phyloP scores from a whole-genome alignment of 2,888 invertebrate genomes.

The Sinohyriopsis cumingii region DNA sequence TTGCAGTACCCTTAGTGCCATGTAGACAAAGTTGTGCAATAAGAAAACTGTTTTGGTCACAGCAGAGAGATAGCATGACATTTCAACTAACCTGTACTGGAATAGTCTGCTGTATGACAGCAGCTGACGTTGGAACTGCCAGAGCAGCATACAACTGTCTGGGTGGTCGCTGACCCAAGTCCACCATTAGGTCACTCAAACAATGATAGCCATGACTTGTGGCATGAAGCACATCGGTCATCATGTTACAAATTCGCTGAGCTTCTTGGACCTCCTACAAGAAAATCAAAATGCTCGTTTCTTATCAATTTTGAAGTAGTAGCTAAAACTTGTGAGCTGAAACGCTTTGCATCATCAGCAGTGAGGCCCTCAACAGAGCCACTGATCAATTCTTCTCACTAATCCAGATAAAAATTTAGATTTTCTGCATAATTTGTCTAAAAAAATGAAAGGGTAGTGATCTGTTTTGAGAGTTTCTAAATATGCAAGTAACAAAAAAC shows the following conservation, averaged over 20 bases:
- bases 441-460: too few relatives aligned
- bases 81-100: constrained; percentile 76
- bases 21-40: background rate
- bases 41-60: background rate
- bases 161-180: constrained; percentile 80
- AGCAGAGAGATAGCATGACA: background rate
- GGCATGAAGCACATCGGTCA: constrained; percentile 87
- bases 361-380: too few relatives aligned
- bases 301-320: too few relatives aligned
- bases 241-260: constrained; percentile 82
- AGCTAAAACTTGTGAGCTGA: too few relatives aligned
- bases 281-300: background rate
- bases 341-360: too few relatives aligned
- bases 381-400: too few relatives aligned
- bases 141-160: constrained; percentile 75
- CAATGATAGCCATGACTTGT: constrained; percentile 92
- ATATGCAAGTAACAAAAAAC: too few relatives aligned
- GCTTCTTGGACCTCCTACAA: constrained; percentile 47
- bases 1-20: too few relatives aligned
- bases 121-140: constrained; percentile 62
- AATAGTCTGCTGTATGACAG: constrained; percentile 79
- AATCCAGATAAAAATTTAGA: too few relatives aligned
- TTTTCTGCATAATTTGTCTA: too few relatives aligned
- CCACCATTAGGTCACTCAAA: constrained; percentile 87
- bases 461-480: too few relatives aligned